Evolutionary conservation across 2,113 vertebrate species (phyloP).

Genomic region (Serilophus lunatus): DNA sequence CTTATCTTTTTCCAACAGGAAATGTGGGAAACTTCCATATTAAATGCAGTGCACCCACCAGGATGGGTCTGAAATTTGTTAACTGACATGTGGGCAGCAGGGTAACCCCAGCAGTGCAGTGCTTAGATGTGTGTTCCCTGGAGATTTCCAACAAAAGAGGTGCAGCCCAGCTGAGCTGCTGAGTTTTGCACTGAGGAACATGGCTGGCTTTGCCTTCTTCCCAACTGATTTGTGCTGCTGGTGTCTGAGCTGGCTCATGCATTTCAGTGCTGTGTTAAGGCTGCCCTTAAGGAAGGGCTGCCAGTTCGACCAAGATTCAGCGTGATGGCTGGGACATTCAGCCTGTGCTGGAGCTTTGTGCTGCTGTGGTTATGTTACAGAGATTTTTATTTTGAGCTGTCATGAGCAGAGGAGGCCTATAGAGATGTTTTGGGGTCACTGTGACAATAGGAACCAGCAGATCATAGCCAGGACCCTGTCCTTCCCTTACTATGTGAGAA

Average conservation of each 20-base stretch:
- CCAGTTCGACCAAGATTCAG: neutral
- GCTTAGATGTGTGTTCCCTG: neutral
- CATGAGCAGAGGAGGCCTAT: neutral
- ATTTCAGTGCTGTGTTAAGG: neutral
- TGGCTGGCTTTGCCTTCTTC: neutral
- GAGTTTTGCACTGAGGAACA: accelerated
- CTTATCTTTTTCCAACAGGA: neutral
- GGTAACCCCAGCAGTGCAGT: neutral
- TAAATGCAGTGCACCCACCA: accelerated
- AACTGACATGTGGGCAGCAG: neutral
- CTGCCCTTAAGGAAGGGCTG: neutral
- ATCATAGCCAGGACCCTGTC: neutral
- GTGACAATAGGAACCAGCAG: neutral
- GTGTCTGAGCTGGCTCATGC: accelerated
- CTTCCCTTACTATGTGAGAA: neutral
- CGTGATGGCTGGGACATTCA: neutral
- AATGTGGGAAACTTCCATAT: neutral
- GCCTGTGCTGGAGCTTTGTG: neutral
- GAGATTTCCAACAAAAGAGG: neutral
- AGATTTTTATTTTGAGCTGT: neutral
- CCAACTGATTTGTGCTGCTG: accelerated
- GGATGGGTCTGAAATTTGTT: neutral
- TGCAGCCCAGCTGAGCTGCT: neutral
- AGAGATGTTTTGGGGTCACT: neutral
- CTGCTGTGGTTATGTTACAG: neutral